These are phyloP conservation scores for Chelonus formosanus DNA, from an alignment of 2,888 invertebrate genomes.

Conservation along the genomic window DNA sequence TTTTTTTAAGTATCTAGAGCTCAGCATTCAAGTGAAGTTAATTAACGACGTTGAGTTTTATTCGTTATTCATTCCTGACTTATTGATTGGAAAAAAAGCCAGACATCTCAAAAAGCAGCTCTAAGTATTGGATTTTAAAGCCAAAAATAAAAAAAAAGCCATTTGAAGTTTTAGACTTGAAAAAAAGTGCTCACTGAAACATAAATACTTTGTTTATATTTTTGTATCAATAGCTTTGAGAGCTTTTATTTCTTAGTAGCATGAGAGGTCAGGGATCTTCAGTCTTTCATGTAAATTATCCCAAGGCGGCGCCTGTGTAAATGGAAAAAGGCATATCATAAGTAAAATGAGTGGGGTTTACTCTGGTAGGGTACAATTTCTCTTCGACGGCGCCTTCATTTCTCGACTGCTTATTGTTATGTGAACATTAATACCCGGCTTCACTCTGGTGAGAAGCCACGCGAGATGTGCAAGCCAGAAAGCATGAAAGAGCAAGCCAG, in stretches of 20 bases:
- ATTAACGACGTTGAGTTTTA: no score
- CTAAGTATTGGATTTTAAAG: no score
- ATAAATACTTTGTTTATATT: no score
- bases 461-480: conserved; percentile 16
- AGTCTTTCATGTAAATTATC: conserved; percentile 1
- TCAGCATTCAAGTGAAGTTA: no score
- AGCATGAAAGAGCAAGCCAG: conserved; percentile 18
- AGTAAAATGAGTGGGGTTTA: conserved; percentile 3
- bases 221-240: no score
- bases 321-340: conserved; percentile 9
- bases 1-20: no score
- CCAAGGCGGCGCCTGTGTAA: conserved; percentile 5
- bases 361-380: background rate
- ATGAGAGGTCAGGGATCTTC: conserved; percentile 9
- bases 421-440: conserved; percentile 30
- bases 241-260: background rate
- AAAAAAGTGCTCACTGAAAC: no score
- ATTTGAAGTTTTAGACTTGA: no score
- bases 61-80: no score
- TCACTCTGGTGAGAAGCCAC: conserved; percentile 31
- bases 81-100: no score
- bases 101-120: no score
- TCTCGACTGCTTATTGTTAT: conserved; percentile 30
- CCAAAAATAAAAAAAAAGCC: no score
- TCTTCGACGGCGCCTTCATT: conserved; percentile 19